These are phyloP conservation scores for Lepidochrysops patricia DNA, from an alignment of 2,888 invertebrate genomes.

Conservation along the genomic window DNA sequence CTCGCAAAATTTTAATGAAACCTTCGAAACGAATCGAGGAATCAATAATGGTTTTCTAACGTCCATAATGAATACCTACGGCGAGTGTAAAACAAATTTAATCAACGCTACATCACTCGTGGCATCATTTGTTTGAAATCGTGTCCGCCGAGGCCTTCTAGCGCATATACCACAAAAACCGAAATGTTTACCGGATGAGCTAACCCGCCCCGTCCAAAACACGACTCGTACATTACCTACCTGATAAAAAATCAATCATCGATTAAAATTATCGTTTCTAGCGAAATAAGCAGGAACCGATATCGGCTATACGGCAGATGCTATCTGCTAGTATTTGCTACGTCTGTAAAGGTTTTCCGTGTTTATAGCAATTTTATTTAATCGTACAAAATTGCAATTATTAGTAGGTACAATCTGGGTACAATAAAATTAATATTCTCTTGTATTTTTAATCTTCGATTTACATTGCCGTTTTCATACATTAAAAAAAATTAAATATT, in stretches of 20 bases:
- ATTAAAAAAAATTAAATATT: no score
- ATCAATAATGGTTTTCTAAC: neutral
- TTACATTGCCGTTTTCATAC: no score
- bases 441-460: no score
- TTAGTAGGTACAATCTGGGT: no score
- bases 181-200: slow-evolving; percentile 69
- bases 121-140: slow-evolving; percentile 62
- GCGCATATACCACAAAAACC: slow-evolving; percentile 61
- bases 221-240: slow-evolving; percentile 68
- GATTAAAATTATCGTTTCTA: slow-evolving; percentile 42
- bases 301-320: neutral
- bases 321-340: neutral
- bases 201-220: slow-evolving; percentile 65
- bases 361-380: neutral
- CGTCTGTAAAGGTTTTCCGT: neutral
- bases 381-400: neutral
- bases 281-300: slow-evolving; percentile 18
- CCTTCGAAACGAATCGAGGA: neutral
- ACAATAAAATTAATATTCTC: no score
- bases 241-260: slow-evolving; percentile 68
- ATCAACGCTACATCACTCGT: slow-evolving; percentile 30
- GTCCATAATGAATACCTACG: slow-evolving; percentile 5
- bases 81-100: slow-evolving; percentile 13
- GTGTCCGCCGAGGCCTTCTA: slow-evolving; percentile 65
- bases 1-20: neutral